Evolutionary conservation across 2,113 vertebrate genomes (phyloP).

Genomic region (Varanus komodoensis): DNA sequence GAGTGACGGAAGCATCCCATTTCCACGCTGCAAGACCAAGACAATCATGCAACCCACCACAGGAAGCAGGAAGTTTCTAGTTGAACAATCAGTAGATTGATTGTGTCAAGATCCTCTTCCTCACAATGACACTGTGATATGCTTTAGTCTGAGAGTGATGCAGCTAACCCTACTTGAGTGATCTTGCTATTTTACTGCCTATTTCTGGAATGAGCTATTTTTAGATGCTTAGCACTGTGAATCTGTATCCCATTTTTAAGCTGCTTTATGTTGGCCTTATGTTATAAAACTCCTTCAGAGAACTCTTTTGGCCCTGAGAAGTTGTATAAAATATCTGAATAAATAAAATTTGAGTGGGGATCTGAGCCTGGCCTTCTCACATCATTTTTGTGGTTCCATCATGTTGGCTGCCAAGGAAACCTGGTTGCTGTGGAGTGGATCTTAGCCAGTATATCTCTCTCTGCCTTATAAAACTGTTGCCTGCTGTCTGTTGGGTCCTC

Average conservation of each 20-base stretch:
- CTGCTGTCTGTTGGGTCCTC: neutral
- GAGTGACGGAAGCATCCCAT: neutral
- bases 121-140: neutral
- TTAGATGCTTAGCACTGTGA: neutral
- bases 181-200: neutral
- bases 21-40: neutral
- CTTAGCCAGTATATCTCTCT: neutral
- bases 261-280: neutral
- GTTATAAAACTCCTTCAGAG: neutral
- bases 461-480: neutral
- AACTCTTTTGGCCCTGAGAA: neutral
- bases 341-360: neutral
- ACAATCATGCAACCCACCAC: neutral
- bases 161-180: neutral
- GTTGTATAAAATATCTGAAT: neutral
- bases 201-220: neutral
- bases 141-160: neutral
- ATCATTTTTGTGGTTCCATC: neutral
- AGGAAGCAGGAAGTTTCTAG: slow-evolving; percentile 1
- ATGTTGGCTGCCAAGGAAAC: neutral
- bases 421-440: neutral
- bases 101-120: neutral
- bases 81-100: neutral
- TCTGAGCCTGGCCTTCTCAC: neutral
- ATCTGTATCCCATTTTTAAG: neutral